Evolutionary conservation across 2,113 vertebrate species (phyloP).

Genomic region (Zapornia atra): DNA sequence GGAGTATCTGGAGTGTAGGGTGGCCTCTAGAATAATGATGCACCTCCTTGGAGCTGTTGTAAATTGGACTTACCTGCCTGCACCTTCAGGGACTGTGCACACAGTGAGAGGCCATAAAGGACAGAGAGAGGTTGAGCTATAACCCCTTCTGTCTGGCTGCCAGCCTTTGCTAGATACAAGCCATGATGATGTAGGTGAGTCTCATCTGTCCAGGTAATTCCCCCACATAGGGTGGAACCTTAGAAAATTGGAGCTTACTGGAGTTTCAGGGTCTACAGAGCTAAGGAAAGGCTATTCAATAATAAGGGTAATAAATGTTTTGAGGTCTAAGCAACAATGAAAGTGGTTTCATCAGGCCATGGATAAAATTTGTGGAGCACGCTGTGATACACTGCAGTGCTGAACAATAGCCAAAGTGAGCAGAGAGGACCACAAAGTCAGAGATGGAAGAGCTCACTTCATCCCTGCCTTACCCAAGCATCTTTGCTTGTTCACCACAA

Average conservation of each 20-base stretch:
- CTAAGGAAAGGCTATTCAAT: background rate
- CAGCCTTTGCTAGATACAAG: background rate
- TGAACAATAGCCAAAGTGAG: background rate
- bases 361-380: background rate
- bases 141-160: background rate
- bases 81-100: accelerated
- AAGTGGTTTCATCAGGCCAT: background rate
- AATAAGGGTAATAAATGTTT: background rate
- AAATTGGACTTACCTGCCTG: background rate
- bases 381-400: background rate
- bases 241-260: background rate
- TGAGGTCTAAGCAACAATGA: background rate
- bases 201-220: background rate
- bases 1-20: background rate
- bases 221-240: background rate
- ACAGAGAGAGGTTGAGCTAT: background rate
- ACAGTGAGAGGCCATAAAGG: background rate
- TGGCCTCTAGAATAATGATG: background rate
- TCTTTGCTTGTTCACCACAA: background rate
- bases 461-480: background rate
- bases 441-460: background rate
- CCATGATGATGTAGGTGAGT: background rate
- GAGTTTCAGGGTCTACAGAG: background rate
- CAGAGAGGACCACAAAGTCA: background rate
- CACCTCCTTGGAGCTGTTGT: background rate